Percentiles rank a stretch among this genome's conserved stretches.
Conservation (phyloP, 1,140 invertebrate species). For the Tenebrio molitor region DNA sequence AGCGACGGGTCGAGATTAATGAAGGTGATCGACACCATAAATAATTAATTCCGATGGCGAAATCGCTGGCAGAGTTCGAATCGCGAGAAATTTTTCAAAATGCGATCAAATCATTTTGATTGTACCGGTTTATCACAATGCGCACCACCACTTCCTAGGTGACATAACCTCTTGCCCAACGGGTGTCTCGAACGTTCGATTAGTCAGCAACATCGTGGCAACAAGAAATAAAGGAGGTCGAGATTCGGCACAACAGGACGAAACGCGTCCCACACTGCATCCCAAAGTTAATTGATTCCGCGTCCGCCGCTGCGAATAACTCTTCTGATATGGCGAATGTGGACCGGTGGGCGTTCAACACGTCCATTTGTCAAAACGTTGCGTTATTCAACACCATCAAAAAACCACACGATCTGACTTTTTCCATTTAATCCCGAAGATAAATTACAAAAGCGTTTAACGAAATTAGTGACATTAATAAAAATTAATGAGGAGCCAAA, state of each 20-base stretch:
- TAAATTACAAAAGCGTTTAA: constrained; percentile 29
- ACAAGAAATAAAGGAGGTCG: no score
- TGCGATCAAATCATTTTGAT: background rate
- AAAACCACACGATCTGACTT: constrained; percentile 9
- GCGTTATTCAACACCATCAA: no score
- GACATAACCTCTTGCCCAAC: constrained; percentile 25
- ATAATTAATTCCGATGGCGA: no score
- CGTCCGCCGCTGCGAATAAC: no score
- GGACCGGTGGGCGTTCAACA: background rate
- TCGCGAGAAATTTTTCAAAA: background rate
- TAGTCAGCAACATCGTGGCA: constrained; percentile 8
- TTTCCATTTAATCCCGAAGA: constrained; percentile 8
- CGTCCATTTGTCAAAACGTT: constrained; percentile 14
- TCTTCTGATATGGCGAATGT: no score
- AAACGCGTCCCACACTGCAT: no score
- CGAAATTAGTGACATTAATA: constrained; percentile 30
- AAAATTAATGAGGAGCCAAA: constrained; percentile 34
- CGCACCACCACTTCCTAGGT: constrained; percentile 16
- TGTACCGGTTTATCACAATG: background rate
- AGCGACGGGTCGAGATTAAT: no score
- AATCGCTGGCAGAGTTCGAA: no score
- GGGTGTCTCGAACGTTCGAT: constrained; percentile 13
- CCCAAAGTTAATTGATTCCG: constrained; percentile 1
- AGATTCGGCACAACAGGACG: no score
- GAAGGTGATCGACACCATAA: no score